These are phyloP conservation scores for Syndactyla subalaris DNA, from an alignment of 2,797 vertebrate species.

Conservation along the genomic window DNA sequence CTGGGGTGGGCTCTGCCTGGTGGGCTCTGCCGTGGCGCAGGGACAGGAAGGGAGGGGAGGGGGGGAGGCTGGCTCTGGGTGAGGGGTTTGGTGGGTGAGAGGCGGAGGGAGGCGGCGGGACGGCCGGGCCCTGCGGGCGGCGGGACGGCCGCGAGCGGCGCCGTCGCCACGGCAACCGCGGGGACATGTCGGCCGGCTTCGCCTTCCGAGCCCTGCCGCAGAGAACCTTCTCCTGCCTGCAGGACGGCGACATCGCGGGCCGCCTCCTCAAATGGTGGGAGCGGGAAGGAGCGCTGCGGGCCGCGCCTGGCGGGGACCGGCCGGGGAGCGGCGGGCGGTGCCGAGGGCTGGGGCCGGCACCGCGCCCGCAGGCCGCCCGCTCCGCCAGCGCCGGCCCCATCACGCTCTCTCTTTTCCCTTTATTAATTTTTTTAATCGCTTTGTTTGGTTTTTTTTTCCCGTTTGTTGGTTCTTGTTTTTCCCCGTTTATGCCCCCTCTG, in stretches of 20 bases:
- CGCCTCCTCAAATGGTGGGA: slow-evolving; percentile 79
- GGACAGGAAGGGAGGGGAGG: no score
- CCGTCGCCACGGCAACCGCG: slow-evolving; percentile 60
- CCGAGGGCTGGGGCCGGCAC: neutral
- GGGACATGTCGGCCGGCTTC: slow-evolving; percentile 59
- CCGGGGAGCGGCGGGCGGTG: neutral
- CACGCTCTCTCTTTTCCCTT: fast-evolving
- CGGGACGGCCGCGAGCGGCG: neutral
- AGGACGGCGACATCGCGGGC: slow-evolving; percentile 20
- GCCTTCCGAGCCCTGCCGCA: slow-evolving; percentile 72
- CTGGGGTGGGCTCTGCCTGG: neutral
- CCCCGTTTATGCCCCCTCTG: fast-evolving
- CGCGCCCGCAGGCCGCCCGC: neutral
- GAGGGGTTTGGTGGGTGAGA: neutral
- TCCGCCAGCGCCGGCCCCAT: neutral
- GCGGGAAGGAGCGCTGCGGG: neutral
- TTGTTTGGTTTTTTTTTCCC: no score
- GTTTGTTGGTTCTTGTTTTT: no score
- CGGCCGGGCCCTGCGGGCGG: no score
- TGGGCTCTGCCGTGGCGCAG: fast-evolving
- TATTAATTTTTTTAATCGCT: neutral
- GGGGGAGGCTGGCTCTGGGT: fast-evolving
- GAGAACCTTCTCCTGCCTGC: slow-evolving; percentile 66
- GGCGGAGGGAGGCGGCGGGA: no score
- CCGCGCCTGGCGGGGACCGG: neutral